phyloP scores from a whole-genome alignment of 2,888 invertebrate genomes.

The Agrotis clavis region DNA sequence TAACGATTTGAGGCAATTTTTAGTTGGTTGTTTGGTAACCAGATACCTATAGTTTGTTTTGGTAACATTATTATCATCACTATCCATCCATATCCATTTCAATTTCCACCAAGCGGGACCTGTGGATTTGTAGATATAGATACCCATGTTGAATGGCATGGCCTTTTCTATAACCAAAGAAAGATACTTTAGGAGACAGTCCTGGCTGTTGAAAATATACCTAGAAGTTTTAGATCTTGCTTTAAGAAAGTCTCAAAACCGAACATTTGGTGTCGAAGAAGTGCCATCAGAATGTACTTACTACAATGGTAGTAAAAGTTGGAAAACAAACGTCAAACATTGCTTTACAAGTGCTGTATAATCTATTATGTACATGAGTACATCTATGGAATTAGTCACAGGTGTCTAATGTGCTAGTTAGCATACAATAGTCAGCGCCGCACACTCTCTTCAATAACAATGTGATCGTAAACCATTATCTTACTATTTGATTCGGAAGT shows the following conservation, averaged over 20 bases:
- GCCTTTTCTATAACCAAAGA: no score
- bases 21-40: no score
- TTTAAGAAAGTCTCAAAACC: neutral
- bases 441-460: constrained; percentile 14
- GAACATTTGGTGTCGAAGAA: neutral
- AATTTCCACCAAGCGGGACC: no score
- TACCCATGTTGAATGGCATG: no score
- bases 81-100: no score
- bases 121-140: no score
- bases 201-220: no score
- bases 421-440: constrained; percentile 22
- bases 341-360: neutral
- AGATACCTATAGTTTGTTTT: no score
- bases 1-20: no score
- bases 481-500: neutral
- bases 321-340: constrained; percentile 8
- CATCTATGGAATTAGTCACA: constrained; percentile 13
- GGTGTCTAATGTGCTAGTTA: constrained; percentile 20
- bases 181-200: no score
- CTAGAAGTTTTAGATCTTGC: neutral
- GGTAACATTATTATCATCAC: no score
- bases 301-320: constrained; percentile 24
- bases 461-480: neutral
- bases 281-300: neutral
- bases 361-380: neutral